Percentiles rank a stretch among this genome's conserved stretches.
Conservation (phyloP, 2,797 vertebrate genomes). For the Sebastes hopkinsi region DNA sequence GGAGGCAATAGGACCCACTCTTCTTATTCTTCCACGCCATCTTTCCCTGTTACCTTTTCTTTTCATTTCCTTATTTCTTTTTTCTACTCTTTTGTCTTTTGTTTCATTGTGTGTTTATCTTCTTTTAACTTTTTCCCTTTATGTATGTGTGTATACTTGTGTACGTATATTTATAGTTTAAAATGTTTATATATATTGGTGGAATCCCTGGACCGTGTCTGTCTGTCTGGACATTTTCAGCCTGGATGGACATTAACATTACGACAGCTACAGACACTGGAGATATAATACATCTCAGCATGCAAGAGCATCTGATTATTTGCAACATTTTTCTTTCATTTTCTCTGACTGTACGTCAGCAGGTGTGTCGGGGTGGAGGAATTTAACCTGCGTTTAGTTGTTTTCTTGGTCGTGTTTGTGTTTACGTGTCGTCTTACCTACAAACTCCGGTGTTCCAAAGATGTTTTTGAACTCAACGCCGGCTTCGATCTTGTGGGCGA, state of each 20-base stretch:
- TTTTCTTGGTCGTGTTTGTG: not conserved
- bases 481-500: constrained; percentile 95
- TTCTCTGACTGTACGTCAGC: not conserved
- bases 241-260: not conserved
- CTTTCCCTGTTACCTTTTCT: no score
- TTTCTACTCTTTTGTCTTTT: no score
- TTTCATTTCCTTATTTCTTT: no score
- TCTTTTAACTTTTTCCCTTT: no score
- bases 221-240: not conserved
- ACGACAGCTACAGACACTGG: not conserved
- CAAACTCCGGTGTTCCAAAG: constrained; percentile 97
- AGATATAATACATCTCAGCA: not conserved
- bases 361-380: not conserved
- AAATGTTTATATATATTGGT: no score
- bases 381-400: not conserved
- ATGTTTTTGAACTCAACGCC: constrained; percentile 98
- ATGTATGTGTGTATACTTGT: fast-evolving
- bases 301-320: no score
- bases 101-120: no score
- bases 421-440: constrained; percentile 82
- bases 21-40: fast-evolving
- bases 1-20: fast-evolving
- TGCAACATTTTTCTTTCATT: no score
- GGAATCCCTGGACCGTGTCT: not conserved
- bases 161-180: no score